Percentiles rank a stretch among this genome's conserved stretches.
phyloP scores from a whole-genome alignment of 92 coral and sea anemone genomes.

The Blastomussa wellsi region DNA sequence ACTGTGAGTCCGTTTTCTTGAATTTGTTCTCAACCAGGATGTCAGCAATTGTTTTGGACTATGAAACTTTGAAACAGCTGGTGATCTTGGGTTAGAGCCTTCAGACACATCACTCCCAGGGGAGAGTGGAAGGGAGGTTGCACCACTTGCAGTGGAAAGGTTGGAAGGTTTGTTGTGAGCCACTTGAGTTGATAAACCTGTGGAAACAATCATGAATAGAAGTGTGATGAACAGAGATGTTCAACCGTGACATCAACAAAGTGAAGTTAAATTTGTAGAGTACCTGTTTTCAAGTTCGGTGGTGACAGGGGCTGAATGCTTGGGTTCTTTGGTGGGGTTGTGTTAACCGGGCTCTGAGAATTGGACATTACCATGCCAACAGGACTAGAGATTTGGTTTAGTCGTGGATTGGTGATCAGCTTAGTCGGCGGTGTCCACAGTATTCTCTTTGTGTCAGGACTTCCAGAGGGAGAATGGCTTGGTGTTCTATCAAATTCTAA shows the following conservation, averaged over 20 bases:
- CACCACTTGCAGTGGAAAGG: constrained; percentile 2
- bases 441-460: constrained; percentile 17
- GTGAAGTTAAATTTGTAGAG: too few relatives aligned
- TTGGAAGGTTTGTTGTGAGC: not conserved
- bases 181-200: constrained; percentile 20
- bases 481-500: constrained; percentile 42
- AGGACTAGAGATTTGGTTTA: constrained; percentile 58
- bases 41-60: constrained; percentile 85
- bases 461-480: constrained; percentile 26
- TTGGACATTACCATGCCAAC: constrained; percentile 39
- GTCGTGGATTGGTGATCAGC: constrained; percentile 64
- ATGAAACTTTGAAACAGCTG: constrained; percentile 48
- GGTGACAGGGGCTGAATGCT: not conserved
- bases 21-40: constrained; percentile 71
- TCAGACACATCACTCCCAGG: not conserved
- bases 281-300: constrained; percentile 19
- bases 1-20: constrained; percentile 39
- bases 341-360: constrained; percentile 14
- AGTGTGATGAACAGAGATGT: not conserved
- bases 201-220: not conserved
- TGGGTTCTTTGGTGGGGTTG: constrained; percentile 40
- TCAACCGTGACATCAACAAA: not conserved
- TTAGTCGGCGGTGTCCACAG: constrained; percentile 48
- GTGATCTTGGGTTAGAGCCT: constrained; percentile 48
- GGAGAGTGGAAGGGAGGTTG: constrained; percentile 27